A percentile compares a stretch with the other conserved stretches of the same genome.
phyloP scores from a whole-genome alignment of 2,113 vertebrate species.

The Protomyctophum bolini region DNA sequence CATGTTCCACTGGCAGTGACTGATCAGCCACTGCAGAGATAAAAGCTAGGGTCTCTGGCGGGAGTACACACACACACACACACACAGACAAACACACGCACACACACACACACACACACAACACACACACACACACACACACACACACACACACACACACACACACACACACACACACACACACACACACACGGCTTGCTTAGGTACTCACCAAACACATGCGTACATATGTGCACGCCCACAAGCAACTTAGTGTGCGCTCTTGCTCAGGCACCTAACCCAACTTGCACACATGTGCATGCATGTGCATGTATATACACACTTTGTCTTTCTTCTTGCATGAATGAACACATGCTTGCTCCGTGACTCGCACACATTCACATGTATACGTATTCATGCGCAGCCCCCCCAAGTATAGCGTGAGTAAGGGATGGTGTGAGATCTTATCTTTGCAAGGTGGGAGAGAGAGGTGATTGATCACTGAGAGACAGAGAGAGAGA shows the following conservation, averaged over 20 bases:
- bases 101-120: neutral
- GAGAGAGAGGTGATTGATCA: constrained; percentile 32
- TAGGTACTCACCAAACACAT: too few relatives aligned
- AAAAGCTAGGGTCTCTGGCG: constrained; percentile 34
- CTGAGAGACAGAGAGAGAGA: constrained; percentile 8
- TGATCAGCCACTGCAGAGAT: constrained; percentile 48
- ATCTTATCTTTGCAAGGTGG: constrained; percentile 19
- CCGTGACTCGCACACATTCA: too few relatives aligned
- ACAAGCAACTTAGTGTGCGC: too few relatives aligned
- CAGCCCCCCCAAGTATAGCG: neutral
- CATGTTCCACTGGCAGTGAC: constrained; percentile 36
- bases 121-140: constrained; percentile 4
- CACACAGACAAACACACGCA: neutral
- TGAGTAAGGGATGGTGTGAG: neutral
- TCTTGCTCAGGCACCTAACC: too few relatives aligned
- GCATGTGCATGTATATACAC: neutral
- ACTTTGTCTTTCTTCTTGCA: too few relatives aligned
- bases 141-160: constrained; percentile 2
- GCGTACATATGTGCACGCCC: too few relatives aligned
- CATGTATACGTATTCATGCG: too few relatives aligned
- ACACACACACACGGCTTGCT: neutral
- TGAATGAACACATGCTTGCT: too few relatives aligned
- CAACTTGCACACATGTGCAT: too few relatives aligned
- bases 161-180: constrained; percentile 1
- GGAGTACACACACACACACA: too few relatives aligned